Evolutionary conservation across 1,140 invertebrate species (phyloP).

Genomic region (Zaprionus africanus): DNA sequence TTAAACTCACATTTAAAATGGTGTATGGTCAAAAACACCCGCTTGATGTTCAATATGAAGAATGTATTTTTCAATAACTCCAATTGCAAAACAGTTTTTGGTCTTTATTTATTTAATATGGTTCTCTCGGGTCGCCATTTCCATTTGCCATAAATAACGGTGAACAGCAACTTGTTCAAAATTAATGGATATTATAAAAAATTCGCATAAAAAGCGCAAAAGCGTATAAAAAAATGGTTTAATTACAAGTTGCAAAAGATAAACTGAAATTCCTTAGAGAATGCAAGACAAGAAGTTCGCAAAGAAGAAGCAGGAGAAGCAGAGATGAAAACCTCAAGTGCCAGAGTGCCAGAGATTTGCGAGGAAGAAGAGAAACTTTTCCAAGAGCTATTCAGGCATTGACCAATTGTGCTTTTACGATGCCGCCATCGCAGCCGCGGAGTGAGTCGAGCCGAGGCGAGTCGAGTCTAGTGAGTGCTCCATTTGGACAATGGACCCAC

Average conservation of each 20-base stretch:
- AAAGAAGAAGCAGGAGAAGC: neutral
- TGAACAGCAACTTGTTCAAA: neutral
- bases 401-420: constrained; percentile 55
- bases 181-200: constrained; percentile 3
- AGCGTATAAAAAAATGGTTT: neutral
- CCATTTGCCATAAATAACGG: neutral
- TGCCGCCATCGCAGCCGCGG: constrained; percentile 16
- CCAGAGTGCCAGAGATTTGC: neutral
- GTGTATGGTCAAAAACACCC: no score
- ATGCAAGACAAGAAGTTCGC: constrained; percentile 8
- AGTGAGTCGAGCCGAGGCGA: neutral
- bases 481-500: constrained; percentile 76
- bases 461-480: constrained; percentile 29
- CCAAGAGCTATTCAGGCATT: constrained; percentile 56
- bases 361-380: constrained; percentile 53
- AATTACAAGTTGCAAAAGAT: neutral
- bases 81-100: neutral
- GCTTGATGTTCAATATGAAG: neutral
- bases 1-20: no score
- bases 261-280: constrained; percentile 33
- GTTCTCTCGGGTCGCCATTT: neutral
- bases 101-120: neutral
- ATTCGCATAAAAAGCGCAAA: neutral
- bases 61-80: neutral
- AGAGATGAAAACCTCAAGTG: neutral